Evolutionary conservation across 2,113 vertebrate genomes (phyloP), one percentile per base, ranked within the genome.

Genomic region (Raphicerus campestris): DNA sequence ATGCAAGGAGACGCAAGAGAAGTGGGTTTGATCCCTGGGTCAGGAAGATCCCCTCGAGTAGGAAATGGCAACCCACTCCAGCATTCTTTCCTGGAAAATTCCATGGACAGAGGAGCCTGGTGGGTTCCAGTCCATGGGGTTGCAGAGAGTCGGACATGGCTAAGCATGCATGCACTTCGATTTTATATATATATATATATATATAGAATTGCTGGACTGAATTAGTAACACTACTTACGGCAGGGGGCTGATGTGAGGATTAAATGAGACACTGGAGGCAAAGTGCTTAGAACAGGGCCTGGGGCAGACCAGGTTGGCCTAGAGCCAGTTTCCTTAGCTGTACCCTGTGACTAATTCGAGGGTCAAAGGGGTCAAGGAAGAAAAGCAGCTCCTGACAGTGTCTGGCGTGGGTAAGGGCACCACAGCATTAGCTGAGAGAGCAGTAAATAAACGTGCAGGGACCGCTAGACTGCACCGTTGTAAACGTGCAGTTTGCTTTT

Each of bases 391-490:
- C n/a, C 73, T 15, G 1, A 39, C 4, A 4, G 66, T 8, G 63
- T 4, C 80, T 39, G 63, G n/a, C 20, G 2, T 39, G 1, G 1
- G 39, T 26, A 2, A 11, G 6, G 19, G 58, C 4, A 1, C 20
- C 4, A 1, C 11, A 3, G 51, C 3, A 0, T 2, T 5, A 10
- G 35, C 66, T 7, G 19, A 3, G 11, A 28, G 6, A 2, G 26
- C 51, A n/a, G 39, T 0, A 1, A 19, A 0, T 6, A 6, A 22
- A 13, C 0, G 9, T 3, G 10, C 49, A 5, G 81, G 17, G 39
- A 3, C 39, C 14, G 0, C 30, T 28, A 3, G 1, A 4, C 7
- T 30, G 5, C 39, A 10, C 6, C 19, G 15, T 0, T 6, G 17
- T 4, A 13, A 16, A 16, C 0, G 2, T 28, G 32, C 14, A 3